Evolutionary conservation across 2,888 invertebrate genomes (phyloP).

Genomic region (Maniola hyperantus): DNA sequence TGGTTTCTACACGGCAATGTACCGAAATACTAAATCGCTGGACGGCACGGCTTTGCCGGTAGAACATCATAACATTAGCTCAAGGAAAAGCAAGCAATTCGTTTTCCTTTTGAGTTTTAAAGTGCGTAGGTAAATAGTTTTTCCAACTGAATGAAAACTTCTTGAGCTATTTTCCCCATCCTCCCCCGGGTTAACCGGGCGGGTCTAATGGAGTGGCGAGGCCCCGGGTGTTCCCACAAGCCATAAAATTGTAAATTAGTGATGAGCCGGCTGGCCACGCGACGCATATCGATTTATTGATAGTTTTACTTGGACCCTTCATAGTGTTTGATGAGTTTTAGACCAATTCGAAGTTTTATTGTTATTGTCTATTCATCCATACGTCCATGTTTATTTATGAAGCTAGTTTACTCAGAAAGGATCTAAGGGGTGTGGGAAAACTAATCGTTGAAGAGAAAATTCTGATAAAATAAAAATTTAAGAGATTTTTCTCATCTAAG

Average conservation of each 20-base stretch:
- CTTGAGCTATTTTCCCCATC: constrained; percentile 51
- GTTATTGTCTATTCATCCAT: constrained; percentile 13
- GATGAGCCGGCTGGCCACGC: constrained; percentile 73
- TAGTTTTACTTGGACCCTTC: constrained; percentile 59
- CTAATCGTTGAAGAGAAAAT: neutral
- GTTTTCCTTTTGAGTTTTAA: neutral
- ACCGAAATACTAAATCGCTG: too few relatives aligned
- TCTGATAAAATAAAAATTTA: too few relatives aligned
- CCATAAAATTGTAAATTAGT: constrained; percentile 83
- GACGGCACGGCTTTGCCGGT: too few relatives aligned
- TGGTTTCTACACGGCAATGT: too few relatives aligned
- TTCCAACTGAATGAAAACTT: constrained; percentile 21
- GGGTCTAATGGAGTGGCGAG: constrained; percentile 74
- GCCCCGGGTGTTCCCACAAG: constrained; percentile 68
- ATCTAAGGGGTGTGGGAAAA: neutral
- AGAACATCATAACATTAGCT: too few relatives aligned
- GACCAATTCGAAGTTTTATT: constrained; percentile 26
- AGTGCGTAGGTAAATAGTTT: constrained; percentile 5
- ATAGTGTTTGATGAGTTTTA: constrained; percentile 42
- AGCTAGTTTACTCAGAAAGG: constrained; percentile 7
- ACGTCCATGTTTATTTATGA: neutral
- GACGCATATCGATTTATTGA: constrained; percentile 79
- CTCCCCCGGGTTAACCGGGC: constrained; percentile 66
- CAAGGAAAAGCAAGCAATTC: neutral
- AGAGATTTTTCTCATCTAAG: too few relatives aligned